These are phyloP conservation scores for Coreius guichenoti DNA, from an alignment of 2,797 vertebrate species.

Conservation along the genomic window DNA sequence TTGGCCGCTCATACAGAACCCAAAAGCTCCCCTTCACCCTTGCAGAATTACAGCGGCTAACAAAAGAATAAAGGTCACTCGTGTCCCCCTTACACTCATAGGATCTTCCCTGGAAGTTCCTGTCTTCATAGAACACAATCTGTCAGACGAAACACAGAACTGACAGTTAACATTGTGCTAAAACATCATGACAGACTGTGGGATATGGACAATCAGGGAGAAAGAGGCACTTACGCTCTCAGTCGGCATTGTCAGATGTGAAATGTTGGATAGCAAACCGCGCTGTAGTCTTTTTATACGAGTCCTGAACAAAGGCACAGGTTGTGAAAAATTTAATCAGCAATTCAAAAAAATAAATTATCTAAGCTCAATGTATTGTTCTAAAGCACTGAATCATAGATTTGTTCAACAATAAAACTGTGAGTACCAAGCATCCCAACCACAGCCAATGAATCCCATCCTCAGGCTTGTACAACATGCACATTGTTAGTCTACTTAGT, in stretches of 20 bases:
- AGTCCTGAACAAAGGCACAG: constrained; percentile 41
- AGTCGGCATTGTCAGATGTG: constrained; percentile 37
- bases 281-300: constrained; percentile 46
- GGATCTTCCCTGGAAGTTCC: constrained; percentile 67
- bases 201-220: neutral
- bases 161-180: constrained; percentile 8
- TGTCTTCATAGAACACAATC: constrained; percentile 73
- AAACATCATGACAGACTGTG: neutral
- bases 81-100: constrained; percentile 69
- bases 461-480: constrained; percentile 17
- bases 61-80: constrained; percentile 64
- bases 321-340: constrained; percentile 45
- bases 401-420: constrained; percentile 50
- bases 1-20: constrained; percentile 71
- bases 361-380: constrained; percentile 51
- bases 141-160: constrained; percentile 50
- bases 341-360: constrained; percentile 41
- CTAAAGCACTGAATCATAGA: constrained; percentile 50
- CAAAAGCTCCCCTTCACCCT: constrained; percentile 74
- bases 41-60: constrained; percentile 70
- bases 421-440: constrained; percentile 31
- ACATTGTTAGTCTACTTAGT: neutral
- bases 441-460: constrained; percentile 16
- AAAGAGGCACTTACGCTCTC: constrained; percentile 41
- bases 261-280: constrained; percentile 27